Conservation (phyloP, 2,888 invertebrate genomes). For the Lepidocyrtoides sp. region DNA sequence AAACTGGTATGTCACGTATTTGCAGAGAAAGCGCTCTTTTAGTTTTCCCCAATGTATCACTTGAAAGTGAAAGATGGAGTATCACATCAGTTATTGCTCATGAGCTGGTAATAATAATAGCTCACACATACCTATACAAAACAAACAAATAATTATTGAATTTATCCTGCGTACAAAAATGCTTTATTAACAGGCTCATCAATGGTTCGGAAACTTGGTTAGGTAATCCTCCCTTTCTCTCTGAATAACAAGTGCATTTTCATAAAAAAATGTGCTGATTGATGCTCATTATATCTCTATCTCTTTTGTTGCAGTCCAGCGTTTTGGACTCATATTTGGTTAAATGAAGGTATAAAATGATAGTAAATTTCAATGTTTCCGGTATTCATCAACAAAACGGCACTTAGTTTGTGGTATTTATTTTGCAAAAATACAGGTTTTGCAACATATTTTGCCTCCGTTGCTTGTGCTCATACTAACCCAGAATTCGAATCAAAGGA, state of each 20-base stretch:
- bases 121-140: neutral
- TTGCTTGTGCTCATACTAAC: constrained; percentile 70
- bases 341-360: constrained; percentile 76
- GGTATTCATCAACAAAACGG: neutral
- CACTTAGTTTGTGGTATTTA: neutral
- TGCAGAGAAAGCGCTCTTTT: constrained; percentile 79
- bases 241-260: too few relatives aligned
- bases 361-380: neutral
- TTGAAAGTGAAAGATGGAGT: constrained; percentile 81
- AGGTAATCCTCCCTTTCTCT: too few relatives aligned
- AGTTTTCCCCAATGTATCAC: constrained; percentile 78
- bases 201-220: constrained; percentile 82
- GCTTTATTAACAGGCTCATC: constrained; percentile 63
- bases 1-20: too few relatives aligned
- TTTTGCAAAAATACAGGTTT: constrained; percentile 70
- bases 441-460: constrained; percentile 78
- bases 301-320: constrained; percentile 35
- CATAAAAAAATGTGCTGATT: neutral
- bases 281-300: neutral
- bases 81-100: constrained; percentile 81
- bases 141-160: neutral
- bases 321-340: constrained; percentile 83
- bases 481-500: constrained; percentile 80
- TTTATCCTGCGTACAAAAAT: neutral
- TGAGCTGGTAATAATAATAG: constrained; percentile 75